Evolutionary conservation across 2,113 vertebrate species (phyloP).

Genomic region (Callithrix jacchus): DNA sequence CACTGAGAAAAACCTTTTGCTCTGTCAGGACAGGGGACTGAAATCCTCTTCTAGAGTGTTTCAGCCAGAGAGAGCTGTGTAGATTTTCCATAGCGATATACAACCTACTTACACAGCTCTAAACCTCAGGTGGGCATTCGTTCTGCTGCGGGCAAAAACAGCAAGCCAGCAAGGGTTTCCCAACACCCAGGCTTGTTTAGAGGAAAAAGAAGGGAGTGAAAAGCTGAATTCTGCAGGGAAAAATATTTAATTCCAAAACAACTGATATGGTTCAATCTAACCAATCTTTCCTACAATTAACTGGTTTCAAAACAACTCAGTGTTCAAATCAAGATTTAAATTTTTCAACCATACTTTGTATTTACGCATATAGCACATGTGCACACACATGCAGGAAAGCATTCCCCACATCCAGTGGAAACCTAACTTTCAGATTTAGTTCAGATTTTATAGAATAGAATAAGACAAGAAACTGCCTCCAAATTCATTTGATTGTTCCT

Average conservation of each 20-base stretch:
- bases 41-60: neutral
- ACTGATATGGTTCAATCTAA: neutral
- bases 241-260: neutral
- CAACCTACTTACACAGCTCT: neutral
- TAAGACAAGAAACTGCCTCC: neutral
- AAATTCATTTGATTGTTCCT: neutral
- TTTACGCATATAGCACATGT: neutral
- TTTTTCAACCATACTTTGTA: neutral
- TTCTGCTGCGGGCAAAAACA: neutral
- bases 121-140: neutral
- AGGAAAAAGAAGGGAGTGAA: neutral
- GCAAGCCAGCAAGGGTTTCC: neutral
- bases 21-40: neutral
- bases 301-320: slow-evolving; percentile 30
- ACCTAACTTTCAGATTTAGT: slow-evolving; percentile 3
- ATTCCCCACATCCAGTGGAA: neutral
- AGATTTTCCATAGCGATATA: neutral
- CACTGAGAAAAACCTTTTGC: neutral
- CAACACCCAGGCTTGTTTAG: neutral
- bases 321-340: slow-evolving; percentile 1
- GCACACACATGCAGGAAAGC: neutral
- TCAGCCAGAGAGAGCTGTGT: neutral
- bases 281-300: slow-evolving; percentile 10
- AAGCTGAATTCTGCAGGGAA: neutral
- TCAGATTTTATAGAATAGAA: slow-evolving; percentile 44